Percentiles rank a stretch among this genome's conserved stretches.
Evolutionary conservation across 2,113 vertebrate species (phyloP).

Genomic region (Formicarius rufipectus): DNA sequence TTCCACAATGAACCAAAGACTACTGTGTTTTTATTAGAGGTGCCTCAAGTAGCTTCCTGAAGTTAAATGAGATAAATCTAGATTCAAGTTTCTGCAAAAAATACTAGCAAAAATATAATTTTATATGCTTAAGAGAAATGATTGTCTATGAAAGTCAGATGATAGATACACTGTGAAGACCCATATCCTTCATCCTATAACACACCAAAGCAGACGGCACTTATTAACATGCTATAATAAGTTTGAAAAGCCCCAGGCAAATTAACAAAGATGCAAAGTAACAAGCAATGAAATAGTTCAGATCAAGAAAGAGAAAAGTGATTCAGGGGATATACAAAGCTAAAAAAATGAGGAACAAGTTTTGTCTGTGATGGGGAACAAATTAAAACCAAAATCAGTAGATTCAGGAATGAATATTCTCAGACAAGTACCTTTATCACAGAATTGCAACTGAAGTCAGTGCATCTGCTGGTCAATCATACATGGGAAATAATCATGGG

Average conservation of each 20-base stretch:
- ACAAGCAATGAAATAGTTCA: conserved; percentile 21
- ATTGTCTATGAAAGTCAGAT: background rate
- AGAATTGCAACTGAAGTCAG: background rate
- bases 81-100: background rate
- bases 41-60: background rate
- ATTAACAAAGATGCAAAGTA: background rate
- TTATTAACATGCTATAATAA: conserved; percentile 37
- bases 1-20: background rate
- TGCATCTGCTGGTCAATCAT: background rate
- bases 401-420: background rate
- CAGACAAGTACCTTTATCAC: background rate
- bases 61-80: background rate
- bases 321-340: background rate
- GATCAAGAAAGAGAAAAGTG: background rate
- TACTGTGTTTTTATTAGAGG: background rate
- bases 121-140: background rate
- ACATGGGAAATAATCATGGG: background rate
- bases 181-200: background rate
- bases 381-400: background rate
- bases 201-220: conserved; percentile 13
- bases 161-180: background rate
- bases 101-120: background rate
- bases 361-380: background rate
- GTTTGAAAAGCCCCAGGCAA: conserved; percentile 32
- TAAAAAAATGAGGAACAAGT: background rate